Conservation (phyloP, 1,140 invertebrate species). For the Diorhabda sublineata region DNA sequence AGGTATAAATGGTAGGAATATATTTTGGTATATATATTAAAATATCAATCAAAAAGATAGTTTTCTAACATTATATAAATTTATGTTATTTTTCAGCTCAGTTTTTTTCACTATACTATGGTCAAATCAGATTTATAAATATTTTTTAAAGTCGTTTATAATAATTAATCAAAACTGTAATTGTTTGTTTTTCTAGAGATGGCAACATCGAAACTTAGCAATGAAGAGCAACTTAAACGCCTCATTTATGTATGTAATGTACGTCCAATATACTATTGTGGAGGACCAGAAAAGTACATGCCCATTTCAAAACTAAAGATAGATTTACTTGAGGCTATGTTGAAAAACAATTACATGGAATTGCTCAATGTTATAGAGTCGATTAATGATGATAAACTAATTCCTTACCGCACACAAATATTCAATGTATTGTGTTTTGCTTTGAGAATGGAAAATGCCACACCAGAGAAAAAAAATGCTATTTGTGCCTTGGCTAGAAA, state of each 20-base stretch:
- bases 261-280: constrained; percentile 21
- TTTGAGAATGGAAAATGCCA: constrained; percentile 15
- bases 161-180: no score
- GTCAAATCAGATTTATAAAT: no score
- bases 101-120: no score
- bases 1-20: no score
- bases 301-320: not conserved
- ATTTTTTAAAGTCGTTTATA: no score
- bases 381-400: constrained; percentile 26
- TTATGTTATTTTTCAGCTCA: no score
- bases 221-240: constrained; percentile 27
- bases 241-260: constrained; percentile 25
- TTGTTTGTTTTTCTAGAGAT: constrained; percentile 16
- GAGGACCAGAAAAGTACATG: constrained; percentile 28
- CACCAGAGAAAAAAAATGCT: constrained; percentile 26
- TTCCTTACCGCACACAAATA: constrained; percentile 25
- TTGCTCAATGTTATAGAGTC: constrained; percentile 23
- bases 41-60: no score
- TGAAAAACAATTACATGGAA: constrained; percentile 20
- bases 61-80: no score
- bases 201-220: constrained; percentile 15
- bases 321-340: not conserved
- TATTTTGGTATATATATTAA: no score
- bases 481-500: constrained; percentile 49
- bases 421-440: constrained; percentile 24